Evolutionary conservation across 2,113 vertebrate genomes (phyloP), one percentile per base, ranked within the genome.

Genomic region (Columbina picui): DNA sequence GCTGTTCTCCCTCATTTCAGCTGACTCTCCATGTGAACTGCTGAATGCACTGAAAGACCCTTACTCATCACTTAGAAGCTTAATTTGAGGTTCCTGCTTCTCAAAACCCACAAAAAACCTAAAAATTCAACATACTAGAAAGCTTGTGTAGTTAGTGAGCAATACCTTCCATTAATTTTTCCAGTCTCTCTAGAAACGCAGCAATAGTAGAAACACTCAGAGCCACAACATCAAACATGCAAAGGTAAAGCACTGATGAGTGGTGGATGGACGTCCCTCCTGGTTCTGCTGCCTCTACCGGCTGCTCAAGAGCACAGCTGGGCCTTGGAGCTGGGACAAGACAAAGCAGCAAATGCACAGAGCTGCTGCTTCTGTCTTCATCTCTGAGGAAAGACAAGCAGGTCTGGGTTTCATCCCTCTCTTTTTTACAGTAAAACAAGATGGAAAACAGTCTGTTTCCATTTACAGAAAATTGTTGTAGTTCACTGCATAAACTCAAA

Each of bases 11-110:
- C 36, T 10, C 56, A 70, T 86, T 92, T 63, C 91, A 86, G 64
- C 93, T 92, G 86, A 90, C 47, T 92, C 56, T 64, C 75, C 55
- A 12, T 5, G 21, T 26, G 73, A 93, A 60, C 65, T 64, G 74
- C 92, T 94, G 74, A 94, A 73, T 3, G 14, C 49, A 14, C 49
- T 19, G 36, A 61, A 91, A 87, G 36, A 30, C n/a, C 56, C 87
- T 95, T 81, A 75, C 77, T 91, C 77, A 93, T 75, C 87, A 64
- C 81, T 71, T 78, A n/a, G 14, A 64, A 79, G 21, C 79, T 60
- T 76, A 64, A 43, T 79, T 26, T 68, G 86, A 91, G 52, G 73
- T 69, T 81, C 47, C 65, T 75, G 69, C 43, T 84, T 86, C 43
- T 89, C 65, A 70, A 90, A 81, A 68, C 16, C 15, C 9, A 3